phyloP scores from a whole-genome alignment of 2,797 vertebrate species.

The Artibeus lituratus region DNA sequence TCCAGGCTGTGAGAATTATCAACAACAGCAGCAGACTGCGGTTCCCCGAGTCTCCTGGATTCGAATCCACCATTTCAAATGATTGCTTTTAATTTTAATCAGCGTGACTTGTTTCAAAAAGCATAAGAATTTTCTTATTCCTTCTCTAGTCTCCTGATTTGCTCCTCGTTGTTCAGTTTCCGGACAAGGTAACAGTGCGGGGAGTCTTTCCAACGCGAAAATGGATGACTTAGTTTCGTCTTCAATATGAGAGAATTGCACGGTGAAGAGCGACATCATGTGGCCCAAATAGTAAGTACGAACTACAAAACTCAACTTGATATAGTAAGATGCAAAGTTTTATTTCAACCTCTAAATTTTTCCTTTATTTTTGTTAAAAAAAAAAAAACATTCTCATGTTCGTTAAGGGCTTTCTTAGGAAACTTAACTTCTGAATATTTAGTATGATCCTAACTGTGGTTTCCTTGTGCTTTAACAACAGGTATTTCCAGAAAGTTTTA shows the following conservation, averaged over 20 bases:
- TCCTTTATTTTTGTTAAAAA: slow-evolving; percentile 17
- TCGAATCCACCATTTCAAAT: slow-evolving; percentile 50
- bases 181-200: not conserved
- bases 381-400: not conserved
- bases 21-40: not conserved
- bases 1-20: slow-evolving; percentile 28
- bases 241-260: not conserved
- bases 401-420: not conserved
- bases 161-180: not conserved
- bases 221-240: not conserved
- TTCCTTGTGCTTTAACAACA: not conserved
- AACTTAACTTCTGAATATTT: not conserved
- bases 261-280: slow-evolving; percentile 70
- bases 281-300: slow-evolving; percentile 57
- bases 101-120: not conserved
- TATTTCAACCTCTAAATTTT: slow-evolving; percentile 3
- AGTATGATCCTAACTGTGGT: not conserved
- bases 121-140: not conserved
- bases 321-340: not conserved
- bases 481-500: not conserved
- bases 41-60: not conserved
- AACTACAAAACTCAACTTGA: not conserved
- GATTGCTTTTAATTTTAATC: not conserved
- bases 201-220: not conserved
- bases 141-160: not conserved